Conservation (phyloP, 2,888 invertebrate genomes). For the Neoitamus cyanurus region DNA sequence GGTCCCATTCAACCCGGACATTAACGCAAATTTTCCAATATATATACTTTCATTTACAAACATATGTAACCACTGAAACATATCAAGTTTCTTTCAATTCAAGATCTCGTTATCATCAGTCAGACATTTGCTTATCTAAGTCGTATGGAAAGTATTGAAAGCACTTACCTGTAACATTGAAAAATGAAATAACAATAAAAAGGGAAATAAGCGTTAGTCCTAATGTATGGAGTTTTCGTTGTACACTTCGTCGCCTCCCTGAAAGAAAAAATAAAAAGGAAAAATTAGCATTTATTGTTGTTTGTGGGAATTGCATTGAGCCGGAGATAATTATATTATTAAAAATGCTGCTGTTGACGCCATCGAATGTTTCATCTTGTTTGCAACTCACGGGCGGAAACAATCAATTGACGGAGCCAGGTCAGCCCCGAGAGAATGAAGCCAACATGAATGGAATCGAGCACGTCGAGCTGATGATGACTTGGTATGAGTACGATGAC, state of each 20-base stretch:
- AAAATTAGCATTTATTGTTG: neutral
- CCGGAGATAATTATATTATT: constrained; percentile 23
- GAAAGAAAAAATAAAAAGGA: constrained; percentile 35
- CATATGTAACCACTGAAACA: too few species aligned
- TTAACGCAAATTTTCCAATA: too few species aligned
- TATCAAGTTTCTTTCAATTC: neutral
- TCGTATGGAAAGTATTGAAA: neutral
- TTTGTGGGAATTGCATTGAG: constrained; percentile 12
- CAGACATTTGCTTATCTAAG: neutral
- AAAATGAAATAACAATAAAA: constrained; percentile 53
- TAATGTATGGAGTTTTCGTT: constrained; percentile 49
- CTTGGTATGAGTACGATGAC: neutral
- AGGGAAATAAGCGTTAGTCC: constrained; percentile 50
- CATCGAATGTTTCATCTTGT: constrained; percentile 39
- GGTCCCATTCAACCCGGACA: too few species aligned
- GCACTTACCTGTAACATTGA: constrained; percentile 52
- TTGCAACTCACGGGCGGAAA: constrained; percentile 28
- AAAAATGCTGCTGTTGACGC: constrained; percentile 31
- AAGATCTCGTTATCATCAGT: neutral
- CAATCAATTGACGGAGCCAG: constrained; percentile 39
- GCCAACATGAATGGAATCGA: neutral
- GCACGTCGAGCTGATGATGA: neutral
- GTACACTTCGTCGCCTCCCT: constrained; percentile 52
- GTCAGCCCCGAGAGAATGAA: constrained; percentile 1
- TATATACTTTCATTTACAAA: too few species aligned